These are phyloP conservation scores for Mizuhopecten yessoensis DNA, from an alignment of 1,140 invertebrate species.

Conservation along the genomic window DNA sequence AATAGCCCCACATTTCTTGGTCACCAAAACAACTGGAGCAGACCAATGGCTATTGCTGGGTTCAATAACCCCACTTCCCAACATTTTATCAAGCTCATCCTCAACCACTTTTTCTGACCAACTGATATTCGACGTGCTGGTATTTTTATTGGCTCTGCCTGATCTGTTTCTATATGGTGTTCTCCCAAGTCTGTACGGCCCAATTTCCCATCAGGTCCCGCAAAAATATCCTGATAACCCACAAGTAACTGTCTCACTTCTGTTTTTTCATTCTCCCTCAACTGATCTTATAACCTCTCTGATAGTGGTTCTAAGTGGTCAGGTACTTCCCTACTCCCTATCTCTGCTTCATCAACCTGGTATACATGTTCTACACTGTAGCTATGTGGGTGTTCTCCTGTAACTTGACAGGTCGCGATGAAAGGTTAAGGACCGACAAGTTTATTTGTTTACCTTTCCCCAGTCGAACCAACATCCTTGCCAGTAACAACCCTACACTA, in stretches of 20 bases:
- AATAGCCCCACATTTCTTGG: no score
- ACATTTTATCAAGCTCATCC: no score
- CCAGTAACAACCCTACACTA: conserved; percentile 46
- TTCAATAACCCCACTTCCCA: conserved; percentile 68
- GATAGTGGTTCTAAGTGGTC: conserved; percentile 51
- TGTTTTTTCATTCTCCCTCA: conserved; percentile 9
- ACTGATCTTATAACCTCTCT: neutral
- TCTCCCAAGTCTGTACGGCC: no score
- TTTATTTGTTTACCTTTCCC: no score
- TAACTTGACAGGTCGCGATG: no score
- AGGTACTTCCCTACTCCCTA: conserved; percentile 45
- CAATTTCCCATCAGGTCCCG: no score
- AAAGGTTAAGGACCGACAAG: no score
- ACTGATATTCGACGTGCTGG: conserved; percentile 76
- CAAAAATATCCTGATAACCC: conserved; percentile 59
- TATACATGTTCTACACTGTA: no score
- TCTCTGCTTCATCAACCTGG: no score
- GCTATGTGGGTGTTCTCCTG: neutral
- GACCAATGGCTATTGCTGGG: conserved; percentile 82
- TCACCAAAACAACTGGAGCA: conserved; percentile 85
- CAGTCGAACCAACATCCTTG: conserved; percentile 47
- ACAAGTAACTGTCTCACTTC: conserved; percentile 17
- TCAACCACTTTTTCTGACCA: conserved; percentile 79
- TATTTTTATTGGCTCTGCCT: conserved; percentile 53
- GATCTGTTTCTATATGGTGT: no score